These are phyloP conservation scores for Peromyscus melanophrys DNA, from an alignment of 2,797 vertebrate species.

Conservation along the genomic window DNA sequence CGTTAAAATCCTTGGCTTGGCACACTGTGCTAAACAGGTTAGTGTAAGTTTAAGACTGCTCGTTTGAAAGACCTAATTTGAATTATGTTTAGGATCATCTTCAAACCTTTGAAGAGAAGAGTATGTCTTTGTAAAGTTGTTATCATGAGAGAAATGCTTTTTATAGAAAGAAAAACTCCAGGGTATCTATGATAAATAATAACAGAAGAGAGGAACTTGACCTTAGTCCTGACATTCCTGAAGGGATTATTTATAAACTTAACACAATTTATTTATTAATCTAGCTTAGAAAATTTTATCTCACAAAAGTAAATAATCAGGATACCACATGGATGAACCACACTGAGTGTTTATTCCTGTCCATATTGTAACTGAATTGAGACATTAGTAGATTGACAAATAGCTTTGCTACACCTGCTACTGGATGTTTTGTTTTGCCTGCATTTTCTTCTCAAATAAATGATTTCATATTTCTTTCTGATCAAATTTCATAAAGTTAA, in stretches of 20 bases:
- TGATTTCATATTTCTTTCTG: conserved; percentile 45
- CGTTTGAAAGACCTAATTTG: neutral
- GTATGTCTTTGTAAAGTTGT: neutral
- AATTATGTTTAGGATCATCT: neutral
- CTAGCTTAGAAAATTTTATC: neutral
- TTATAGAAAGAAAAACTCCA: neutral
- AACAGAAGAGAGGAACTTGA: conserved; percentile 30
- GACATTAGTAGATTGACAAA: neutral
- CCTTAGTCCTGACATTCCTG: neutral
- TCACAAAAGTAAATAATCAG: conserved; percentile 17
- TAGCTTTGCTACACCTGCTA: neutral
- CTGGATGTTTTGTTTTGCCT: neutral
- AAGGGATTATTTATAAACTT: conserved; percentile 19
- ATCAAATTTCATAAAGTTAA: neutral
- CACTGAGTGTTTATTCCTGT: neutral
- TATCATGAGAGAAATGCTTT: conserved; percentile 6
- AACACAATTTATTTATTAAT: neutral
- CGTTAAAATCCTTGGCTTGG: conserved; percentile 92
- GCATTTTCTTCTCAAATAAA: conserved; percentile 20
- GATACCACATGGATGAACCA: neutral
- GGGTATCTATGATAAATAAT: neutral
- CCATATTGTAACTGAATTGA: neutral
- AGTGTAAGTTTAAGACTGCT: conserved; percentile 56
- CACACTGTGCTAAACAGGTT: conserved; percentile 94
- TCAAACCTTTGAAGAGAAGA: neutral